Percentiles rank a stretch among this genome's conserved stretches.
Evolutionary conservation across 2,888 invertebrate species (phyloP).

Genomic region (Stenodera caucasica): DNA sequence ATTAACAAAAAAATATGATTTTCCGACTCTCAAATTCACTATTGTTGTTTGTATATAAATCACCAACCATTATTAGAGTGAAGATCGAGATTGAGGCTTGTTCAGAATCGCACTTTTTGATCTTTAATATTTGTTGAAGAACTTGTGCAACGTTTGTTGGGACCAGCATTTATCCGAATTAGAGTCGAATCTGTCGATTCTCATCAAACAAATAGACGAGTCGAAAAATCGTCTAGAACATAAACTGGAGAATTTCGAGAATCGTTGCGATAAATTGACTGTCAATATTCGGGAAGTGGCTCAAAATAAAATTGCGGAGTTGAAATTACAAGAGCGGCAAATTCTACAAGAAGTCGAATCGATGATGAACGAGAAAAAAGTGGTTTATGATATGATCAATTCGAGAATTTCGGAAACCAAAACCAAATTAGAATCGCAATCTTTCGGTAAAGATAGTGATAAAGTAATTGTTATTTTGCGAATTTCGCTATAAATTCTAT

Average conservation of each 20-base stretch:
- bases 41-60: no score
- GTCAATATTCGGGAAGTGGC: conserved; percentile 60
- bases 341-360: conserved; percentile 56
- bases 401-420: conserved; percentile 56
- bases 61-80: no score
- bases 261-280: conserved; percentile 59
- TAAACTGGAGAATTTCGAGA: conserved; percentile 62
- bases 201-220: conserved; percentile 61
- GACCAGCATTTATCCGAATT: conserved; percentile 63
- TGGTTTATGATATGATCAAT: conserved; percentile 57
- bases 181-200: conserved; percentile 60
- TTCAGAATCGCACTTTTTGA: neutral
- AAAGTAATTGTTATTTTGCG: conserved; percentile 26
- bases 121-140: conserved; percentile 53
- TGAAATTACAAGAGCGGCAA: conserved; percentile 50
- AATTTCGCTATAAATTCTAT: no score
- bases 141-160: conserved; percentile 66
- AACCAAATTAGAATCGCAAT: conserved; percentile 43
- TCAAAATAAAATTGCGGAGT: conserved; percentile 58
- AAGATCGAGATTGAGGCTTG: neutral
- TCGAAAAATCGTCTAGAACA: conserved; percentile 59
- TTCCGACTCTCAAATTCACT: no score
- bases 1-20: no score
- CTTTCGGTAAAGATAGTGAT: conserved; percentile 17
- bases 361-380: conserved; percentile 56